These are phyloP conservation scores for Cataglyphis cursor DNA, from an alignment of 2,888 invertebrate genomes.

Conservation along the genomic window DNA sequence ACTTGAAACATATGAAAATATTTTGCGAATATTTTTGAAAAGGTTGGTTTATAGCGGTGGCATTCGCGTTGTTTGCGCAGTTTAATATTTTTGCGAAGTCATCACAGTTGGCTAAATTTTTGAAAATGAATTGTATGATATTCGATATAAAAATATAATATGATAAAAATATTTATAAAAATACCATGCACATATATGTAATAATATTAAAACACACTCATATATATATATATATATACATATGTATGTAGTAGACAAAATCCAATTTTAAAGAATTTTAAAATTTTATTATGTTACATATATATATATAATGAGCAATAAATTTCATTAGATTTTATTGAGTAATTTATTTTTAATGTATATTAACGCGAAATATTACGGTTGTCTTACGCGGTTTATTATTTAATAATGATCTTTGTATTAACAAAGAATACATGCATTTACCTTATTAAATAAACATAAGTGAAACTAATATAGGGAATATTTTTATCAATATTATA, in stretches of 20 bases:
- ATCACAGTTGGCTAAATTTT: background rate
- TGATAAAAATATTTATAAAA: too few species aligned
- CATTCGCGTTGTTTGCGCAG: background rate
- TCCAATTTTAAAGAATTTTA: background rate
- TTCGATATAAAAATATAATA: too few species aligned
- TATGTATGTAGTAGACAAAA: too few species aligned
- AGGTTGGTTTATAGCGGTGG: background rate
- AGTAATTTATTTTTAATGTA: background rate
- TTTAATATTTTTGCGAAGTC: background rate
- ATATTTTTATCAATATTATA: slow-evolving; percentile 56
- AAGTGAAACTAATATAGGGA: background rate
- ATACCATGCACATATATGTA: background rate
- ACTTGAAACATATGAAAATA: slow-evolving; percentile 22
- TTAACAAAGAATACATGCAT: background rate
- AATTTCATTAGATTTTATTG: background rate
- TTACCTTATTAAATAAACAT: slow-evolving; percentile 28
- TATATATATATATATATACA: too few species aligned
- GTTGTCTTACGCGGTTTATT: background rate
- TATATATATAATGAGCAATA: background rate
- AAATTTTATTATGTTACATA: background rate
- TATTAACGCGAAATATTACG: background rate
- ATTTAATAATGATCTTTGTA: background rate
- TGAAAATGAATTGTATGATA: background rate
- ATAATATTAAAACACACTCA: too few species aligned
- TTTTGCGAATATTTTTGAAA: slow-evolving; percentile 2